A percentile compares a stretch with the other conserved stretches of the same genome.
Conservation (phyloP, 2,888 invertebrate species). For the Homarus gammarus region DNA sequence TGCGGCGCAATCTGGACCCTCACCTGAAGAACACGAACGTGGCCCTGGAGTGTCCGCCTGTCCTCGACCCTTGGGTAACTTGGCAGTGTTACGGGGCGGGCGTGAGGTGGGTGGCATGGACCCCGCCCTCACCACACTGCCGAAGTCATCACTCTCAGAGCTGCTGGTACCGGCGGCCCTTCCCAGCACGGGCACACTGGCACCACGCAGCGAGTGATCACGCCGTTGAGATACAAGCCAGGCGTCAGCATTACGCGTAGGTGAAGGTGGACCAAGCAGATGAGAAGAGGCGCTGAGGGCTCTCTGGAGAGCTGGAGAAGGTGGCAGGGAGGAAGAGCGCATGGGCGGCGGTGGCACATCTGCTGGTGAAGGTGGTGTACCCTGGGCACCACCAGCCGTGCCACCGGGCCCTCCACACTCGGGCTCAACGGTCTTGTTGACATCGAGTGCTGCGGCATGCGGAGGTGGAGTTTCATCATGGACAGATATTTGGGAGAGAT, state of each 20-base stretch:
- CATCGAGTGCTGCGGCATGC: slow-evolving; percentile 23
- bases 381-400: neutral
- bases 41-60: slow-evolving; percentile 22
- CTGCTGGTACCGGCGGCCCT: slow-evolving; percentile 8
- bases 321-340: slow-evolving; percentile 65
- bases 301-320: slow-evolving; percentile 36
- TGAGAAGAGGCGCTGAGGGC: slow-evolving; percentile 26
- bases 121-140: slow-evolving; percentile 41
- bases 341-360: slow-evolving; percentile 55
- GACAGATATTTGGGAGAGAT: slow-evolving; percentile 25
- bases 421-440: neutral
- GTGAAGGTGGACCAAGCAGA: slow-evolving; percentile 24
- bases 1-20: slow-evolving; percentile 42
- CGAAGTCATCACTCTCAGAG: slow-evolving; percentile 37
- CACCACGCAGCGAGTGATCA: slow-evolving; percentile 25
- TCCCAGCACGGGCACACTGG: slow-evolving; percentile 46
- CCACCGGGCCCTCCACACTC: neutral
- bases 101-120: slow-evolving; percentile 36
- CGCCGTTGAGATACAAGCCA: neutral
- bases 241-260: slow-evolving; percentile 18
- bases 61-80: slow-evolving; percentile 8
- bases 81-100: slow-evolving; percentile 4
- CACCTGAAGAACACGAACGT: slow-evolving; percentile 69
- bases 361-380: neutral
- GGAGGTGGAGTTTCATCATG: slow-evolving; percentile 8